Evolutionary conservation across 1,140 invertebrate genomes (phyloP).

Genomic region (Lepidurus apus): DNA sequence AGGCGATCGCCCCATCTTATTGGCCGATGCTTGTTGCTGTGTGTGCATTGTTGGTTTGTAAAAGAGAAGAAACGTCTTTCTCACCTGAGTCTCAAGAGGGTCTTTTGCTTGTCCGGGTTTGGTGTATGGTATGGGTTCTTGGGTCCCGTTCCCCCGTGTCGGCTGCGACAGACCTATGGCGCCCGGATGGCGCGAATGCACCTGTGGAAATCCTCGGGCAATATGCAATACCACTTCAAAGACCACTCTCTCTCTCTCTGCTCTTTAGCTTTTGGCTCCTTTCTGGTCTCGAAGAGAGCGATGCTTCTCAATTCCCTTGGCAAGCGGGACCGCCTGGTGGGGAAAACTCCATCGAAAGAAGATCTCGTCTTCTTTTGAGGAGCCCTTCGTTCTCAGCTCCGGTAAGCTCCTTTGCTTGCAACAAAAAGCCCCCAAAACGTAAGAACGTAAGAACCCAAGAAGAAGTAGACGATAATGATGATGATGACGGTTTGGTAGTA

Average conservation of each 20-base stretch:
- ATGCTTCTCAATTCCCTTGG: background rate
- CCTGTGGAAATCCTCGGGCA: slow-evolving; percentile 7
- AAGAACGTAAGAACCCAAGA: background rate
- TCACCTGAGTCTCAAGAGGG: no score
- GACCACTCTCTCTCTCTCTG: background rate
- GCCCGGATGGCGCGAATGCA: slow-evolving; percentile 20
- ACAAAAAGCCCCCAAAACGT: background rate
- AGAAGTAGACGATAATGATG: background rate
- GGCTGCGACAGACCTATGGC: slow-evolving; percentile 19
- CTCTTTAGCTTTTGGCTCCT: background rate
- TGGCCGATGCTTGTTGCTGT: no score
- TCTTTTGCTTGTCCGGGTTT: no score
- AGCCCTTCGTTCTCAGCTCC: background rate
- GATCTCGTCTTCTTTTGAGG: background rate
- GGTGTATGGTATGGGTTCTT: no score
- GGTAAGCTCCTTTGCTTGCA: background rate
- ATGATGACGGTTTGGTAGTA: background rate
- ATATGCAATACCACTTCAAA: slow-evolving; percentile 10
- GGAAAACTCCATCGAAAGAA: background rate
- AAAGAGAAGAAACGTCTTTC: no score
- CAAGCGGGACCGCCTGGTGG: background rate
- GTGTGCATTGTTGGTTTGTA: no score
- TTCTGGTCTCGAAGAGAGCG: background rate
- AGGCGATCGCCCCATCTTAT: no score
- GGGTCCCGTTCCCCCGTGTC: background rate